These are phyloP conservation scores for Spisula solida DNA, from an alignment of 2,888 invertebrate species.

Conservation along the genomic window DNA sequence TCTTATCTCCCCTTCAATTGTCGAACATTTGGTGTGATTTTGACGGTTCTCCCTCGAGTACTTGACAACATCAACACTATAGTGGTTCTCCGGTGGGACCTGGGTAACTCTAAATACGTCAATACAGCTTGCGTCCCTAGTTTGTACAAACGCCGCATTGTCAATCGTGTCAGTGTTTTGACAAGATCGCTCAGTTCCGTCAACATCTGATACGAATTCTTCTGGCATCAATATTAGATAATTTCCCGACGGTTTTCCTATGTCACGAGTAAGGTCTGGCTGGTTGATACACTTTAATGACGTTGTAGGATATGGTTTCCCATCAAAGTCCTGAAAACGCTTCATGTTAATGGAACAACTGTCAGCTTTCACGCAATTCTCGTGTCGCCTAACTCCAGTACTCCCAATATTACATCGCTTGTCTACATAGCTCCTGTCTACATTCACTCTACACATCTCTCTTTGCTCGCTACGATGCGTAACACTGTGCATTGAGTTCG, in stretches of 20 bases:
- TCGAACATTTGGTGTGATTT: background rate
- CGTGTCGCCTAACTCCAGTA: constrained; percentile 21
- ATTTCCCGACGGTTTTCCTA: constrained; percentile 10
- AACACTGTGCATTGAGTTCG: constrained; percentile 43
- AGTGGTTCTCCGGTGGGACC: constrained; percentile 31
- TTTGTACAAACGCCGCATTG: background rate
- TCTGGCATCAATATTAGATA: constrained; percentile 38
- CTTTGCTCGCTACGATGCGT: constrained; percentile 5
- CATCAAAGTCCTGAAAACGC: background rate
- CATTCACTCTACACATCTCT: background rate
- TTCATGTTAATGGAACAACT: constrained; percentile 1
- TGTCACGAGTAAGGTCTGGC: background rate
- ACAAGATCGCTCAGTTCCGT: background rate
- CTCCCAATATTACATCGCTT: background rate
- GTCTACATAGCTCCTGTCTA: background rate
- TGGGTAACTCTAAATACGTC: constrained; percentile 32
- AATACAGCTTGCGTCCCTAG: constrained; percentile 5
- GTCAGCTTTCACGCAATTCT: background rate
- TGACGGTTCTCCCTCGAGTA: background rate
- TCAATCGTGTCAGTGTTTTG: background rate
- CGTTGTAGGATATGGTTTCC: background rate
- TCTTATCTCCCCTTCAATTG: background rate
- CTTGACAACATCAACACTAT: constrained; percentile 1
- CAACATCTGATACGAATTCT: background rate
- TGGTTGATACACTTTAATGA: background rate